Evolutionary conservation across 2,797 vertebrate species (phyloP).

Genomic region (Antennarius maculatus): DNA sequence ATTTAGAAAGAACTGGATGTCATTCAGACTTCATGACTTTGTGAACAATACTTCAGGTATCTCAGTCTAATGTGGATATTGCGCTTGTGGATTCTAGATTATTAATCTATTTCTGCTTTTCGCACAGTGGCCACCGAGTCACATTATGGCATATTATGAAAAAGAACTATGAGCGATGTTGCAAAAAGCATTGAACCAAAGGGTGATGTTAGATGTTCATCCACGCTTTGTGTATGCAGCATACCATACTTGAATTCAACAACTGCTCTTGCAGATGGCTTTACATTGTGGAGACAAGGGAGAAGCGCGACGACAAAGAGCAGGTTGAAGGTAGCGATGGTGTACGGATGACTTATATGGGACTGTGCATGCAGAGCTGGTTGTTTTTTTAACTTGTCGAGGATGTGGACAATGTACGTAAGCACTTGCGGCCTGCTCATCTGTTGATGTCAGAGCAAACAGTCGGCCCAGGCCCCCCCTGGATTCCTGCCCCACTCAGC

Average conservation of each 20-base stretch:
- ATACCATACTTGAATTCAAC: conserved; percentile 67
- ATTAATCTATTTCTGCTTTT: conserved; percentile 44
- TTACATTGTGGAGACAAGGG: conserved; percentile 33
- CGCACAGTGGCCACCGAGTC: conserved; percentile 26
- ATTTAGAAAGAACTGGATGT: conserved; percentile 12
- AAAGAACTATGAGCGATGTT: conserved; percentile 15
- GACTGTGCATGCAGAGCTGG: conserved; percentile 38
- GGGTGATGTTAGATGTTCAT: conserved; percentile 33
- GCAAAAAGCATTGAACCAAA: conserved; percentile 56
- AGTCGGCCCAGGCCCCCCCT: conserved; percentile 70
- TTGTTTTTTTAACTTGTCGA: conserved; percentile 74
- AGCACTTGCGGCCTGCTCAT: conserved; percentile 58
- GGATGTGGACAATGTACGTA: conserved; percentile 70
- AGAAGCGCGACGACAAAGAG: conserved; percentile 7
- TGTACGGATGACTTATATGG: conserved; percentile 38
- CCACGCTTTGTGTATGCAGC: conserved; percentile 46
- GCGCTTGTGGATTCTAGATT: conserved; percentile 24
- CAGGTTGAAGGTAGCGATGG: conserved; percentile 34
- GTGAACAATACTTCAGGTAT: conserved; percentile 42
- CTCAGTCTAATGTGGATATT: conserved; percentile 23
- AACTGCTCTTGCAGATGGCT: conserved; percentile 50
- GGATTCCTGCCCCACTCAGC: conserved; percentile 75
- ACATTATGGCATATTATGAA: conserved; percentile 4
- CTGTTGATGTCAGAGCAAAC: conserved; percentile 57
- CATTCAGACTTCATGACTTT: conserved; percentile 26